Conservation (phyloP, 2,113 vertebrate genomes). For the Agelaius tricolor region DNA sequence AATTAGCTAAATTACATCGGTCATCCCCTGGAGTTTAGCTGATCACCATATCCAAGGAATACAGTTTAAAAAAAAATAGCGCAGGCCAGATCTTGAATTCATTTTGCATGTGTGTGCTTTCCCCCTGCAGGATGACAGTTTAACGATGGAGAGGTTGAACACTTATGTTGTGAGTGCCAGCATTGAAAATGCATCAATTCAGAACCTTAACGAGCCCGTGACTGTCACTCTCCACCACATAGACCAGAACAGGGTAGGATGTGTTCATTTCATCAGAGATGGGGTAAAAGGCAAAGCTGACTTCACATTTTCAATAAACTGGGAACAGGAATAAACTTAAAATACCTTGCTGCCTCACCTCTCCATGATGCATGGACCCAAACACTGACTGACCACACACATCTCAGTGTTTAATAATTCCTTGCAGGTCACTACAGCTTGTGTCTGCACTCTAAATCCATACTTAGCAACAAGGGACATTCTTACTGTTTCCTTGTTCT, state of each 20-base stretch:
- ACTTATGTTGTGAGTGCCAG: slow-evolving; percentile 86
- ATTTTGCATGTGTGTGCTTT: not conserved
- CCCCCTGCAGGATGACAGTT: slow-evolving; percentile 66
- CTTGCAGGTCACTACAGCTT: not conserved
- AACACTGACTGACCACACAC: not conserved
- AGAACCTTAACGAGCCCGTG: slow-evolving; percentile 78
- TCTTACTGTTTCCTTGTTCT: not conserved
- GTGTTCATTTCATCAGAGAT: not conserved
- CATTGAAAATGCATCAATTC: slow-evolving; percentile 73
- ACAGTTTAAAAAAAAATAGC: not conserved
- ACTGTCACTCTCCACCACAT: slow-evolving; percentile 79
- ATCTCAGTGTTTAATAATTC: not conserved
- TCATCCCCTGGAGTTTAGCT: not conserved
- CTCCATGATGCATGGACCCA: not conserved
- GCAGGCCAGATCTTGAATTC: not conserved
- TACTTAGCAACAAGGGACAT: not conserved
- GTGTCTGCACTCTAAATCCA: not conserved
- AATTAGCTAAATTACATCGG: not conserved
- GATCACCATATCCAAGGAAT: not conserved
- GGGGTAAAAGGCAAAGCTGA: not conserved
- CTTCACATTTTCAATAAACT: not conserved
- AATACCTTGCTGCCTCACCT: not conserved
- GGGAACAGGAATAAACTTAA: not conserved
- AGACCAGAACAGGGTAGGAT: slow-evolving; percentile 70
- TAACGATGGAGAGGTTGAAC: slow-evolving; percentile 64